These are phyloP conservation scores for Parnassius glacialis DNA, from an alignment of 2,888 invertebrate genomes.

Conservation along the genomic window DNA sequence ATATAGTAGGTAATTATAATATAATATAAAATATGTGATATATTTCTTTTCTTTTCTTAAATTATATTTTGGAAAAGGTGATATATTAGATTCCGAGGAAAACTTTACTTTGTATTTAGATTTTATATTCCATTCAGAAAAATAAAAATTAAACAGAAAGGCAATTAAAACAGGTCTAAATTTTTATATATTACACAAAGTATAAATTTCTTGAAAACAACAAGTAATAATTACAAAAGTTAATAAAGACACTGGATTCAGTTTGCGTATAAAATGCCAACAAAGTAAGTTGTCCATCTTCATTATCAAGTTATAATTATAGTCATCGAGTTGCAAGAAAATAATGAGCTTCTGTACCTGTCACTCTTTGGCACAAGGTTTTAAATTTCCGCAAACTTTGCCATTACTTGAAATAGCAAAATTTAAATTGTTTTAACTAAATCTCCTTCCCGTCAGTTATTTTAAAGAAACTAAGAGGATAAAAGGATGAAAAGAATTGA, in stretches of 20 bases:
- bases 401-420: constrained; percentile 1
- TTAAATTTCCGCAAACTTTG: constrained; percentile 19
- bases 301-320: constrained; percentile 76
- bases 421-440: constrained; percentile 8
- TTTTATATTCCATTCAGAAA: no score
- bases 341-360: constrained; percentile 33
- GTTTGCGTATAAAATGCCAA: constrained; percentile 22
- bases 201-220: not conserved
- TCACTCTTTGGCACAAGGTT: constrained; percentile 19
- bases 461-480: not conserved
- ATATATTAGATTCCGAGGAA: no score
- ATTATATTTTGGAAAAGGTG: no score
- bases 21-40: no score
- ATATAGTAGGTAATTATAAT: no score
- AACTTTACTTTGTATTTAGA: no score
- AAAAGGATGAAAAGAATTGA: not conserved
- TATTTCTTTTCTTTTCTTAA: no score
- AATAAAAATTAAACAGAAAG: no score
- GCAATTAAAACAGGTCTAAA: no score
- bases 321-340: constrained; percentile 70
- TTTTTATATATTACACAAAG: no score
- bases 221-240: constrained; percentile 24
- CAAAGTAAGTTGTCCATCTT: constrained; percentile 60
- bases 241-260: constrained; percentile 17
- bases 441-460: not conserved